Base-by-base conservation (phyloP, 2,888 invertebrate genomes). In the Eupeodes luniger region DNA sequence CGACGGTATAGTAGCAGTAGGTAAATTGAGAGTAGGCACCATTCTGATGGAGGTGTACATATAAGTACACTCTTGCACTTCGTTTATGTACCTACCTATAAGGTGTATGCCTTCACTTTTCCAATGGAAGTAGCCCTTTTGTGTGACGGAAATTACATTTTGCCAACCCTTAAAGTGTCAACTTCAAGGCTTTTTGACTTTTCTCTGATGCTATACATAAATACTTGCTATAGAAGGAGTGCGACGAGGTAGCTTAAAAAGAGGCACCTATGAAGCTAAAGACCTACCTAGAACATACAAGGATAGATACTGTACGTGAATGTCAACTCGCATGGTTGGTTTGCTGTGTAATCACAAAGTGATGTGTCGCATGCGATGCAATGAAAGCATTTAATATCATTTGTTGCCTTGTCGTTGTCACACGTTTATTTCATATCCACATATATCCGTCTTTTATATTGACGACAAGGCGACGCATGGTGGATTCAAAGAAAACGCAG, bases 361-460 rank as follows among this genome's bases (percentile, higher is more conserved):
- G 57, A 86, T 86, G 82, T 82, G 86, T 74, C 77, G 36, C 81
- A 81, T 72, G 81, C 77, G 72, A 85, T 85, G 77, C 72, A 72
- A 64, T 86, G 82, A 86, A 86, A 86, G 86, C 86, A 86, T 86
- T 86, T 86, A 86, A 86, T 86, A 86, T 86, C 86, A 82, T 86
- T 86, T 86, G 86, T 82, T 85, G 78, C 74, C 81, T 74, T 64
- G 82, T 76, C 79, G 40, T 62, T 49, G 62, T 67, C 64, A 61
- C 72, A 16, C 66, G 19, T 69, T 55, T 67, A 16, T 27, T 27
- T 64, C 47, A 72, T 49, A 27, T 27, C 27, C 27, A 27, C 59
- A 74, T 64, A 74, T 64, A 72, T 66, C 49, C 64, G 47, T 34
- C 53, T 53, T 61, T 67, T 62, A 67, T 62, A 67, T 85, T 34